Conservation (phyloP, 1,140 invertebrate species). For the Drosophila asahinai region DNA sequence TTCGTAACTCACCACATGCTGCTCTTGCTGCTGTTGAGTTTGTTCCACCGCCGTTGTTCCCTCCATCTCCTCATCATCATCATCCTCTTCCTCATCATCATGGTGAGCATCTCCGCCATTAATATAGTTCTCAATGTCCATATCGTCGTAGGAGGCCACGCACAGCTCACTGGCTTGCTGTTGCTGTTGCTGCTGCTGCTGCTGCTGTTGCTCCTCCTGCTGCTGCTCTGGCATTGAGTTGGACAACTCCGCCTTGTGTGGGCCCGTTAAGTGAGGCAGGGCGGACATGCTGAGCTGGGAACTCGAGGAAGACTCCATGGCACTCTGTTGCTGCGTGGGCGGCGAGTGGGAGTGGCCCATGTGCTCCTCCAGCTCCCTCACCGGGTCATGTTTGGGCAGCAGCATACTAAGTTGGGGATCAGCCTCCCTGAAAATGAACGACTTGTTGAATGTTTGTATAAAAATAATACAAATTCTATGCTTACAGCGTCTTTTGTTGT, state of each 20-base stretch:
- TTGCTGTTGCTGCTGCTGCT: conserved; percentile 35
- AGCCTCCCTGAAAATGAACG: conserved; percentile 48
- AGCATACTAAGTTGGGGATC: conserved; percentile 61
- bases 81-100: conserved; percentile 56
- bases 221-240: conserved; percentile 48
- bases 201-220: conserved; percentile 46
- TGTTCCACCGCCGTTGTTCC: conserved; percentile 46
- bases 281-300: conserved; percentile 61
- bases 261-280: conserved; percentile 63
- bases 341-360: conserved; percentile 56
- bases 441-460: neutral
- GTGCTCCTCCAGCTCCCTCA: conserved; percentile 66
- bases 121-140: conserved; percentile 82
- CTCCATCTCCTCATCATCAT: conserved; percentile 70
- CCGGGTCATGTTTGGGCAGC: conserved; percentile 63
- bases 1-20: conserved; percentile 61
- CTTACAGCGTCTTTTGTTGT: conserved; percentile 77
- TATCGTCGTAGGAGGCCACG: conserved; percentile 76
- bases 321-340: conserved; percentile 48
- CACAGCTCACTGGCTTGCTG: conserved; percentile 59
- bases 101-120: conserved; percentile 74
- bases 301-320: conserved; percentile 43
- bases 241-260: conserved; percentile 55
- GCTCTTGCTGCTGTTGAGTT: conserved; percentile 40
- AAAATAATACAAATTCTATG: too few relatives aligned